Percentiles rank a stretch among this genome's conserved stretches.
These are phyloP conservation scores for Danio albolineatus DNA, from an alignment of 2,797 vertebrate species.

Conservation along the genomic window DNA sequence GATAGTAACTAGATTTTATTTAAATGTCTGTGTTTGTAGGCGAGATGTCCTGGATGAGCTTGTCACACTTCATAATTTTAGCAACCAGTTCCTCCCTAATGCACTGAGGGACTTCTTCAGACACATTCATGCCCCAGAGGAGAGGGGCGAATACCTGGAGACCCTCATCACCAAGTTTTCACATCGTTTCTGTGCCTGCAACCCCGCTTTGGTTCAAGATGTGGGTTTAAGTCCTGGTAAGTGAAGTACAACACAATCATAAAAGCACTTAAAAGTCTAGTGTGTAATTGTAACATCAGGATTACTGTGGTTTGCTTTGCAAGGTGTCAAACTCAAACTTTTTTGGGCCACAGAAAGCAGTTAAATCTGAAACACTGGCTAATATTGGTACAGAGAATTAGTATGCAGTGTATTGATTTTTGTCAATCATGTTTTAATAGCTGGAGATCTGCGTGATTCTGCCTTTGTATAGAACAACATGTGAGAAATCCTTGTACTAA, in stretches of 20 bases:
- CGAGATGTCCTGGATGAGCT: slow-evolving; percentile 97
- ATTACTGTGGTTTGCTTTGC: neutral
- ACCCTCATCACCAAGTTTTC: slow-evolving; percentile 99
- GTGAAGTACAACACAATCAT: slow-evolving; percentile 56
- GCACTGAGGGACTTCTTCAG: slow-evolving; percentile 97
- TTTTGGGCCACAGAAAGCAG: neutral
- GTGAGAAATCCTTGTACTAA: slow-evolving; percentile 53
- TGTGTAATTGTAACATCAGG: neutral
- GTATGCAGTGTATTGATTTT: slow-evolving; percentile 31
- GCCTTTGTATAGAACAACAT: slow-evolving; percentile 36
- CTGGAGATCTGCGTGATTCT: slow-evolving; percentile 29
- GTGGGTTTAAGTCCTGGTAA: slow-evolving; percentile 97
- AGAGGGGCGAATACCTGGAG: slow-evolving; percentile 97
- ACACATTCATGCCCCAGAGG: slow-evolving; percentile 97
- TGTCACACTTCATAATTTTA: slow-evolving; percentile 98
- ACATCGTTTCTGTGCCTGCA: slow-evolving; percentile 96
- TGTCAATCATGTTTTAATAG: neutral
- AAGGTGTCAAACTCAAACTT: neutral
- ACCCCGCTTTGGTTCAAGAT: slow-evolving; percentile 90
- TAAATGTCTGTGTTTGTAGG: slow-evolving; percentile 70
- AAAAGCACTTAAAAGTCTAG: slow-evolving; percentile 8
- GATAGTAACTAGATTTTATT: neutral
- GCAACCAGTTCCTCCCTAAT: slow-evolving; percentile 98
- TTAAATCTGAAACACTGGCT: slow-evolving; percentile 11
- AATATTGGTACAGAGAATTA: slow-evolving; percentile 3